These are phyloP conservation scores for Meliscaeva auricollis DNA, from an alignment of 2,888 invertebrate genomes.

Conservation along the genomic window DNA sequence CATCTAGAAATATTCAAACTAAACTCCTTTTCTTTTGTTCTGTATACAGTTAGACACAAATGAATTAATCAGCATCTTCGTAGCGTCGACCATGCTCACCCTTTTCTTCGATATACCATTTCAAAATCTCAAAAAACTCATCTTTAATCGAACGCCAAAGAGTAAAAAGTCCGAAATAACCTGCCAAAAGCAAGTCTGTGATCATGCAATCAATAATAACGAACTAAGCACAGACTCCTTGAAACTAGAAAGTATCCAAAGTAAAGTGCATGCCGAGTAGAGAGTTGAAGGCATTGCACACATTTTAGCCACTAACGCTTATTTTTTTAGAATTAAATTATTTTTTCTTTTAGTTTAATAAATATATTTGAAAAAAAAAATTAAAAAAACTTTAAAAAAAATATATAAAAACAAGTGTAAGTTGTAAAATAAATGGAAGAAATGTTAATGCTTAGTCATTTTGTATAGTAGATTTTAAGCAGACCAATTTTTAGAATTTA, in stretches of 20 bases:
- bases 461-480: conserved; percentile 73
- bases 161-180: conserved; percentile 52
- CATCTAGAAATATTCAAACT: too few species aligned
- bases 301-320: conserved; percentile 72
- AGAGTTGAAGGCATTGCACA: conserved; percentile 18
- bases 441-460: conserved; percentile 70
- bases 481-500: conserved; percentile 33
- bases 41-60: conserved; percentile 87
- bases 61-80: conserved; percentile 86
- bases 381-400: conserved; percentile 11
- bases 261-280: conserved; percentile 68
- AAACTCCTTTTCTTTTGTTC: too few species aligned
- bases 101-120: conserved; percentile 88
- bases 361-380: conserved; percentile 11
- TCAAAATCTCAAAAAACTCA: conserved; percentile 87
- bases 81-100: conserved; percentile 86
- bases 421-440: conserved; percentile 45
- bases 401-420: conserved; percentile 35
- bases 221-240: conserved; percentile 40
- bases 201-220: conserved; percentile 61
- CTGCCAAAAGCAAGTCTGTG: conserved; percentile 69
- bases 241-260: conserved; percentile 49
- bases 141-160: conserved; percentile 81
- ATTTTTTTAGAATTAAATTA: conserved; percentile 75
- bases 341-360: conserved; percentile 48